phyloP scores from a whole-genome alignment of 2,888 invertebrate species.

The Rotaria socialis region DNA sequence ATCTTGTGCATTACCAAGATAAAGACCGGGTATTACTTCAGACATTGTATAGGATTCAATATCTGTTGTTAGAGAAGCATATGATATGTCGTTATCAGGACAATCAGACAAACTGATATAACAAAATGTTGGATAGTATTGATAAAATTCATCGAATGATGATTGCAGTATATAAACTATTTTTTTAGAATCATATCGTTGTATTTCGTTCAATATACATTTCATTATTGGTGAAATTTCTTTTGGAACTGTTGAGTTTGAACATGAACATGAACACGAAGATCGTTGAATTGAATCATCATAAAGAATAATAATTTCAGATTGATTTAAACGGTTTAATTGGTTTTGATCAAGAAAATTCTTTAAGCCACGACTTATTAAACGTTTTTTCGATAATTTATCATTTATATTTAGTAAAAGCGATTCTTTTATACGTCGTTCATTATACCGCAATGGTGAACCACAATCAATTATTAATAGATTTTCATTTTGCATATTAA shows the following conservation, averaged over 20 bases:
- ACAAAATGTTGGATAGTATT: background rate
- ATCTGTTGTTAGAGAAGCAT: background rate
- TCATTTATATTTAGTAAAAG: background rate
- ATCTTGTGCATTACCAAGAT: slow-evolving; percentile 8
- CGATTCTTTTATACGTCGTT: background rate
- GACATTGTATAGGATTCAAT: background rate
- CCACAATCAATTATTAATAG: slow-evolving; percentile 1
- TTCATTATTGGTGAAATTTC: background rate
- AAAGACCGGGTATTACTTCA: slow-evolving; percentile 7
- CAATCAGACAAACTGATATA: background rate
- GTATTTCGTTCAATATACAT: background rate
- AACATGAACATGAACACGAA: slow-evolving; percentile 21
- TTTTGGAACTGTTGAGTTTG: background rate
- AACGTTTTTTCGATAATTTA: slow-evolving; percentile 28
- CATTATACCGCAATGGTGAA: slow-evolving; percentile 11
- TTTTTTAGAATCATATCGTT: slow-evolving; percentile 12
- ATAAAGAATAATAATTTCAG: slow-evolving; percentile 8
- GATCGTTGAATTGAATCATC: background rate
- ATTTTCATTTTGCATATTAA: background rate
- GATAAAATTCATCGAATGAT: slow-evolving; percentile 19
- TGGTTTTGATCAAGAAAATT: background rate
- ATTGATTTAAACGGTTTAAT: background rate
- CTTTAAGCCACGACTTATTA: slow-evolving; percentile 13
- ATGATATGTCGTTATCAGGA: background rate
- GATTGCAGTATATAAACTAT: background rate